phyloP scores from a whole-genome alignment of 92 coral and sea anemone species.

The Pocillopora grandis region DNA sequence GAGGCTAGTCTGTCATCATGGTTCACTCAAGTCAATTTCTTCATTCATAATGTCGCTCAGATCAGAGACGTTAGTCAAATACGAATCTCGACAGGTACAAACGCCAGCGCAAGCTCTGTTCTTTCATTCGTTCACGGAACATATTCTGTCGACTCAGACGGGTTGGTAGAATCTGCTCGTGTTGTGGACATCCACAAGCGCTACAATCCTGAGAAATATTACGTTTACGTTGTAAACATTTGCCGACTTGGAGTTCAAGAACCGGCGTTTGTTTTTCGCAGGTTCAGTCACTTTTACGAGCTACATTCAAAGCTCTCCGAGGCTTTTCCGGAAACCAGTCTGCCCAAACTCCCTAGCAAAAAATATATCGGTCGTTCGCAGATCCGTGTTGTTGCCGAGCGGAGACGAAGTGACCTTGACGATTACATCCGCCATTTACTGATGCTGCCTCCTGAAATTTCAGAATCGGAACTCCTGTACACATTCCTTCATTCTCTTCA shows the following conservation, averaged over 20 bases:
- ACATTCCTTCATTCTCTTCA: conserved; percentile 84
- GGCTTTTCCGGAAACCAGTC: conserved; percentile 74
- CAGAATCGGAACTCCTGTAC: conserved; percentile 87
- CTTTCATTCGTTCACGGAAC: conserved; percentile 87
- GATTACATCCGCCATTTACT: conserved; percentile 78
- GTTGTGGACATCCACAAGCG: conserved; percentile 98
- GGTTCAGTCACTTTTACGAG: conserved; percentile 93
- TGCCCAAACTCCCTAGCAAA: conserved; percentile 93
- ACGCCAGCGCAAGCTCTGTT: conserved; percentile 63
- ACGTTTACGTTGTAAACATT: conserved; percentile 88
- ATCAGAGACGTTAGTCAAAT: conserved; percentile 83
- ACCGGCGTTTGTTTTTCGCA: conserved; percentile 94
- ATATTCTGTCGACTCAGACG: conserved; percentile 70
- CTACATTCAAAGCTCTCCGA: conserved; percentile 82
- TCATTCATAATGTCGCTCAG: conserved; percentile 98
- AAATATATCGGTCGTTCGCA: conserved; percentile 96
- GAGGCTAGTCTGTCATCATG: conserved; percentile 91
- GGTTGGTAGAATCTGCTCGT: conserved; percentile 84
- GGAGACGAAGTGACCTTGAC: conserved; percentile 91
- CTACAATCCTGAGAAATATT: conserved; percentile 92
- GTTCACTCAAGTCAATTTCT: conserved; percentile 98
- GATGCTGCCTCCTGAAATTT: conserved; percentile 75
- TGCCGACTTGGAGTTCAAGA: conserved; percentile 72
- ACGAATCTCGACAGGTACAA: conserved; percentile 56
- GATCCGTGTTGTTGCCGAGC: conserved; percentile 97